Conservation (phyloP, 2,888 invertebrate genomes). For the Rambutsinella grinnellia region DNA sequence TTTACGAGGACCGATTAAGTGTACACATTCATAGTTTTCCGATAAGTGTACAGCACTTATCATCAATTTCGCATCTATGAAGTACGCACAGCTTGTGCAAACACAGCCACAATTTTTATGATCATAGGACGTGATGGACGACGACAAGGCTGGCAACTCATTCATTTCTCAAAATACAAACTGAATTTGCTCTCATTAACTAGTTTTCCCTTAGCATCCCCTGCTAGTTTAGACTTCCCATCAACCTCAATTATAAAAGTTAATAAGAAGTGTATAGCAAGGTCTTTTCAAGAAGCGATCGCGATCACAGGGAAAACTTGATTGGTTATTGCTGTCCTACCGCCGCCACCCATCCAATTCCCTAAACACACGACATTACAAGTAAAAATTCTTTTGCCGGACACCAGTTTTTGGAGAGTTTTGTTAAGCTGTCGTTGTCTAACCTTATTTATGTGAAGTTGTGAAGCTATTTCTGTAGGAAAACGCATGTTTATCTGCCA, state of each 20-base stretch:
- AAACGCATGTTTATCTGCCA: no score
- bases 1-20: background rate
- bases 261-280: slow-evolving; percentile 60
- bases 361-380: slow-evolving; percentile 29
- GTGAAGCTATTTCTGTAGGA: no score
- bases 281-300: slow-evolving; percentile 49
- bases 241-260: slow-evolving; percentile 63
- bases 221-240: slow-evolving; percentile 30
- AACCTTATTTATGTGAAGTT: no score
- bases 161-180: no score
- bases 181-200: slow-evolving; percentile 54
- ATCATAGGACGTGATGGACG: slow-evolving; percentile 53
- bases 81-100: background rate
- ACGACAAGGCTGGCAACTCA: slow-evolving; percentile 61
- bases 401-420: no score
- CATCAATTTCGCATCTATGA: background rate
- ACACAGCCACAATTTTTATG: slow-evolving; percentile 14
- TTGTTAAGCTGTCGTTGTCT: no score
- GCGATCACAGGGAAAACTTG: slow-evolving; percentile 30
- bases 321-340: no score
- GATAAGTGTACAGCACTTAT: background rate
- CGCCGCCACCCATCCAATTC: slow-evolving; percentile 33
- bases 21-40: background rate
- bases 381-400: no score
- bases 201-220: slow-evolving; percentile 52